Evolutionary conservation across 2,113 vertebrate genomes (phyloP), one percentile per base, ranked within the genome.

Genomic region (Pollachius pollachius): DNA sequence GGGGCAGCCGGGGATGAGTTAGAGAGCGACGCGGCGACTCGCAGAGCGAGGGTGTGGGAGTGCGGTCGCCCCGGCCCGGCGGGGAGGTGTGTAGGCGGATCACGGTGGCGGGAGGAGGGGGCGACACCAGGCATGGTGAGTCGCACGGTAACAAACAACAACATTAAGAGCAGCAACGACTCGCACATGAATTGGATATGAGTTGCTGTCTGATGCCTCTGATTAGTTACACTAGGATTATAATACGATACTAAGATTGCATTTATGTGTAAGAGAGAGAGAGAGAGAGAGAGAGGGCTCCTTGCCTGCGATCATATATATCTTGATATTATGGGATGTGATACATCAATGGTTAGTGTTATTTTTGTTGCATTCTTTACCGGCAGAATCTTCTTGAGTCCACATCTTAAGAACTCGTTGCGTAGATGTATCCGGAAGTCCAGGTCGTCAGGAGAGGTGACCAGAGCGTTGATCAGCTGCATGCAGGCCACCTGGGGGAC

Each of bases 381-480:
- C 64, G 96, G 97, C 62, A 99, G 69, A 82, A 95, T 95, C 84
- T 94, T 93, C 87, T 96, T 98, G 68, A 99, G 88, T 70, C 97
- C 97, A 68, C 96, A 98, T 81, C 97, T 94, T 25, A 98, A 87
- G 73, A 99, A 95, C 87, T 99, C 97, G 54, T 99, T 99, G 77
- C 97, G 94, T 84, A 99, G 89, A 90, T 99, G 97, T 92, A 99
- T 97, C 94, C 97, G 92, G 91, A 98, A 99, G 89, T 99, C 97
- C 67, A 99, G 91, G 23, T 99, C 97, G 1, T 99, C 97, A 3
- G 96, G 96, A 52, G 92, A 98, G 4, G 97, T 99, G 64, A 99
- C 94, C 70, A 99, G 89, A 21, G 97, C 97, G 21, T 99, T 99
- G 90, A 99, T 99, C 85, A 99, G 90, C 87, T 99, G 97, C 97